Conservation (phyloP, 1,140 invertebrate species). For the Drosophila nebulosa region DNA sequence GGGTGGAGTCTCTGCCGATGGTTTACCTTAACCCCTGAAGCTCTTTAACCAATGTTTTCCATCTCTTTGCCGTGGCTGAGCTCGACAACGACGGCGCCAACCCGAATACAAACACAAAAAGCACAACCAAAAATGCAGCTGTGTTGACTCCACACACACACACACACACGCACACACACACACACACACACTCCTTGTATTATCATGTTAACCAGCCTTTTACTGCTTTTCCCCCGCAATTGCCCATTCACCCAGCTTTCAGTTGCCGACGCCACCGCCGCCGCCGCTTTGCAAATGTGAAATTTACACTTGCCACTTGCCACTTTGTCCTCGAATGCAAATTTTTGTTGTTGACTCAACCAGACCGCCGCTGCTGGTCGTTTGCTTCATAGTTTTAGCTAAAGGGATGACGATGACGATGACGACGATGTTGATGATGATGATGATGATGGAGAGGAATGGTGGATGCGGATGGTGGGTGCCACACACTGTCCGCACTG, state of each 20-base stretch:
- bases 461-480: too few species aligned
- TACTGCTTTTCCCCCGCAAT: background rate
- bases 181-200: background rate
- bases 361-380: background rate
- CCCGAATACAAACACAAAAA: background rate
- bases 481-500: too few species aligned
- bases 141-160: constrained; percentile 24
- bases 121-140: constrained; percentile 22
- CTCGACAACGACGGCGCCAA: background rate
- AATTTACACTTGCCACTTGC: constrained; percentile 46
- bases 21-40: background rate
- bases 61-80: constrained; percentile 3
- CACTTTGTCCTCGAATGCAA: constrained; percentile 61
- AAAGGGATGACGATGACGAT: background rate
- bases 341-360: constrained; percentile 34
- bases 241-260: background rate
- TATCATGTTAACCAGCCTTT: constrained; percentile 1
- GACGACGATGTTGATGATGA: background rate
- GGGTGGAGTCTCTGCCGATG: background rate
- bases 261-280: background rate
- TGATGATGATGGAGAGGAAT: background rate
- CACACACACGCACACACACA: background rate
- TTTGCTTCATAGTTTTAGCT: background rate
- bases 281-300: constrained; percentile 34
- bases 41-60: background rate